phyloP scores from a whole-genome alignment of 2,113 vertebrate species.

The Pseudorectes ferrugineus region DNA sequence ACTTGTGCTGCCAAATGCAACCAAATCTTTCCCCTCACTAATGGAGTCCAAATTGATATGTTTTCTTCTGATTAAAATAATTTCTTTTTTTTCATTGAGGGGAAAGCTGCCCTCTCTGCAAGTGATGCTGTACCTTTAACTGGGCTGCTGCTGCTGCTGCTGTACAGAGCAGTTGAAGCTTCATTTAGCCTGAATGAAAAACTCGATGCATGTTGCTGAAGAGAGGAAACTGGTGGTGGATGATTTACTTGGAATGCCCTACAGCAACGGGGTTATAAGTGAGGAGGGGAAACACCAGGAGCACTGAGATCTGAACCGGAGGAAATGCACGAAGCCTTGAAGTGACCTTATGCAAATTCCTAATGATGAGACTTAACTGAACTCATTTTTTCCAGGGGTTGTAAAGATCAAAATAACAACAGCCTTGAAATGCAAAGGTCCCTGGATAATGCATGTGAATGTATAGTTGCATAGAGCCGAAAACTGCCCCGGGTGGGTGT shows the following conservation, averaged over 20 bases:
- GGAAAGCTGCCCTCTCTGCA: neutral
- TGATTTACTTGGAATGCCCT: slow-evolving; percentile 59
- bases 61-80: neutral
- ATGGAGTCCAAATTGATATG: neutral
- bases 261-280: neutral
- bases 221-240: slow-evolving; percentile 56
- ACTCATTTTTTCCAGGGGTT: slow-evolving; percentile 5
- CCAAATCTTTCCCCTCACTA: neutral
- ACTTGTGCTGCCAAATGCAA: neutral
- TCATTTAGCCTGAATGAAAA: slow-evolving; percentile 44
- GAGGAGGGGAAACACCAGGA: slow-evolving; percentile 33
- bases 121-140: slow-evolving; percentile 12
- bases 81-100: neutral
- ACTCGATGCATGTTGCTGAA: neutral
- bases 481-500: neutral
- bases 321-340: slow-evolving; percentile 22
- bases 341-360: slow-evolving; percentile 60
- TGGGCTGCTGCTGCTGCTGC: neutral
- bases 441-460: neutral
- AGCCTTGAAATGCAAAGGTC: slow-evolving; percentile 26
- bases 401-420: slow-evolving; percentile 46
- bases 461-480: neutral
- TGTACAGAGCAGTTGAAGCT: neutral
- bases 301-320: neutral
- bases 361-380: slow-evolving; percentile 23